Conservation (phyloP, 2,888 invertebrate genomes). For the Malacosoma neustria region DNA sequence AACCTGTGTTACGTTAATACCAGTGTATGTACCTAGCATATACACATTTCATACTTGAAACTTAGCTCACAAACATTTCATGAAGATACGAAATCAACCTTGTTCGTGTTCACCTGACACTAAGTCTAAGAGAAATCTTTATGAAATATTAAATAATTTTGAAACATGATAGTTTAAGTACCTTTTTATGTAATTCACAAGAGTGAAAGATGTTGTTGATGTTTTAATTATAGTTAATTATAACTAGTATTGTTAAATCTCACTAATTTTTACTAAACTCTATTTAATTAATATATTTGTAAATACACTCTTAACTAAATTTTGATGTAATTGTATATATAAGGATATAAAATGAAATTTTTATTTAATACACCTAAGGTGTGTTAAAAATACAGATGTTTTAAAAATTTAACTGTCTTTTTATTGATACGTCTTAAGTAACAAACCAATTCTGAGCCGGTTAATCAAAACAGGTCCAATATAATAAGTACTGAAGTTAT, state of each 20-base stretch:
- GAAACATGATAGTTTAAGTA: constrained; percentile 48
- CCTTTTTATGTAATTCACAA: constrained; percentile 55
- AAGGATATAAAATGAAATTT: constrained; percentile 65
- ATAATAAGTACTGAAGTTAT: too few species aligned
- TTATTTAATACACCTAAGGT: constrained; percentile 74
- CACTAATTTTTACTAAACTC: constrained; percentile 75
- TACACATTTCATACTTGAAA: constrained; percentile 28
- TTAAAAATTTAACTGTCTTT: constrained; percentile 51
- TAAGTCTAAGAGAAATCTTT: constrained; percentile 45
- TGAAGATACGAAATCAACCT: constrained; percentile 29
- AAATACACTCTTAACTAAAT: constrained; percentile 73
- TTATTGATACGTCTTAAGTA: constrained; percentile 20
- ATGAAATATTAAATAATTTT: constrained; percentile 49
- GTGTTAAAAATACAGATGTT: constrained; percentile 67
- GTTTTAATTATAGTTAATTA: constrained; percentile 61
- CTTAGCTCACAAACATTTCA: constrained; percentile 28
- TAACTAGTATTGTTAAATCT: constrained; percentile 73
- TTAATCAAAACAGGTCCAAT: too few species aligned
- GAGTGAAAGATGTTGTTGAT: constrained; percentile 71
- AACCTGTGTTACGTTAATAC: constrained; percentile 25
- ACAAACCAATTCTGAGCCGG: too few species aligned
- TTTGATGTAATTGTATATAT: constrained; percentile 74
- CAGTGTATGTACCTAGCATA: constrained; percentile 27
- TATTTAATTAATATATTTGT: constrained; percentile 76
- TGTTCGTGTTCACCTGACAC: constrained; percentile 44